Evolutionary conservation across 2,888 invertebrate species (phyloP).

Genomic region (Papilio protenor): DNA sequence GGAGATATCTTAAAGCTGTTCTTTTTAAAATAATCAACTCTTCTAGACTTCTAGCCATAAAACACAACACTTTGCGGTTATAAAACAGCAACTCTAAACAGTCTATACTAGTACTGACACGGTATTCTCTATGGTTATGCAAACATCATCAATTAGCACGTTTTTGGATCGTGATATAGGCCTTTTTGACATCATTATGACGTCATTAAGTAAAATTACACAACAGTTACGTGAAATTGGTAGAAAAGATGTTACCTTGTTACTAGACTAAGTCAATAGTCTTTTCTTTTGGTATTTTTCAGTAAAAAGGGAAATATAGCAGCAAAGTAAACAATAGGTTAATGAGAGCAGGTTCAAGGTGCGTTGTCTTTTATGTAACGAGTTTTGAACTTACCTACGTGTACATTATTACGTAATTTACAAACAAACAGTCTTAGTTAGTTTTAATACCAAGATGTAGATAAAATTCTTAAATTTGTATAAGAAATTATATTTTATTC

Average conservation of each 20-base stretch:
- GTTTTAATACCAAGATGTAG: too few species aligned
- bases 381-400: not conserved
- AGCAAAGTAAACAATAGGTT: constrained; percentile 8
- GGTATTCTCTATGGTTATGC: not conserved
- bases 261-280: not conserved
- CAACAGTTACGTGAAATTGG: not conserved
- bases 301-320: not conserved
- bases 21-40: constrained; percentile 69
- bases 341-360: constrained; percentile 17
- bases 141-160: constrained; percentile 21
- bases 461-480: too few species aligned
- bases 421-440: not conserved
- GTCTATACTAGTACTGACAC: not conserved
- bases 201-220: not conserved
- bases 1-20: constrained; percentile 64
- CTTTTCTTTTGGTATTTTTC: not conserved
- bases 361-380: not conserved
- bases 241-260: too few species aligned
- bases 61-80: constrained; percentile 40
- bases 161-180: constrained; percentile 48
- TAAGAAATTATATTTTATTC: too few species aligned
- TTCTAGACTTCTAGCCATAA: constrained; percentile 73
- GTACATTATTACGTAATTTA: not conserved
- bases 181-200: constrained; percentile 10
- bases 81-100: constrained; percentile 5